Conservation (phyloP, 2,888 invertebrate genomes). For the Agrotis segetum region DNA sequence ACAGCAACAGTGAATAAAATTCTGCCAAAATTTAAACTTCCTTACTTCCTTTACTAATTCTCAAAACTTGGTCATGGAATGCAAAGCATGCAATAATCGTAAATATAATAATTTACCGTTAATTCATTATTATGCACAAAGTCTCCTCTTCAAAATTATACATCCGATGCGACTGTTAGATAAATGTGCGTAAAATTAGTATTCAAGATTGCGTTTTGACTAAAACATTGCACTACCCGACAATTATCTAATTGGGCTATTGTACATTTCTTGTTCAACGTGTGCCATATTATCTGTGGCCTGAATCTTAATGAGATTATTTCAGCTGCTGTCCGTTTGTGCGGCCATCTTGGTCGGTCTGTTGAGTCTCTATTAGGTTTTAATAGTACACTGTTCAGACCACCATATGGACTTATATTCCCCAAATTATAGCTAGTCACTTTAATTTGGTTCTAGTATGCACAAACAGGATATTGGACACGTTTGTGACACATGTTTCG, state of each 20-base stretch:
- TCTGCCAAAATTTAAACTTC: constrained; percentile 24
- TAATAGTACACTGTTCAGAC: not conserved
- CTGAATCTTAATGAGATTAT: constrained; percentile 60
- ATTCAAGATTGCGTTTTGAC: constrained; percentile 44
- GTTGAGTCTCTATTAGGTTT: constrained; percentile 4
- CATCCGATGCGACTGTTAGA: constrained; percentile 3
- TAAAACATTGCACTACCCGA: constrained; percentile 30
- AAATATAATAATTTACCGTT: constrained; percentile 26
- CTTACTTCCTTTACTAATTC: constrained; percentile 14
- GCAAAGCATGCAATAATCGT: constrained; percentile 21
- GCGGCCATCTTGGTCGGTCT: constrained; percentile 21
- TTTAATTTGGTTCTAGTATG: constrained; percentile 14
- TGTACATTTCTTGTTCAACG: constrained; percentile 51
- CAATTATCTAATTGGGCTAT: constrained; percentile 58
- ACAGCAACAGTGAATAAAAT: not conserved
- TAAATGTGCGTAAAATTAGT: constrained; percentile 51
- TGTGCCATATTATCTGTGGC: constrained; percentile 52
- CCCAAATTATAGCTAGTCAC: not conserved
- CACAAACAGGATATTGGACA: constrained; percentile 21
- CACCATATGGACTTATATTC: constrained; percentile 11
- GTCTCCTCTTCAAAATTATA: constrained; percentile 17
- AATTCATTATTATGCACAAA: constrained; percentile 15
- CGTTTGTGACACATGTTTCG: constrained; percentile 43
- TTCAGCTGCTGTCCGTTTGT: constrained; percentile 38
- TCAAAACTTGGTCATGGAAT: not conserved